Conservation (phyloP, 2,888 invertebrate genomes). For the Thymelicus sylvestris region DNA sequence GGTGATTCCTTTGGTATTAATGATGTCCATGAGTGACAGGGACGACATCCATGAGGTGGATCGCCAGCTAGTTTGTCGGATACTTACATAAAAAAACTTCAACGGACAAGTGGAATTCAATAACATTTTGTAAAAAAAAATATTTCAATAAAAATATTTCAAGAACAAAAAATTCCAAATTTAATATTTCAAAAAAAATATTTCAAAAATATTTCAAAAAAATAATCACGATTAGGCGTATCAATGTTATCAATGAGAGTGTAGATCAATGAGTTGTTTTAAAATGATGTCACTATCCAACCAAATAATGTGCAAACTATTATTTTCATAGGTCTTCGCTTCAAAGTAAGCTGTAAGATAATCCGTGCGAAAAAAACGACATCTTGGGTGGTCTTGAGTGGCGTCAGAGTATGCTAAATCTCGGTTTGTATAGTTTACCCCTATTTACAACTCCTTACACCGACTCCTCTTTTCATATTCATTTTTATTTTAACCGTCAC, state of each 20-base stretch:
- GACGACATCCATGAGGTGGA: too few relatives aligned
- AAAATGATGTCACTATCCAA: conserved; percentile 22
- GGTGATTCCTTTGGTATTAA: too few relatives aligned
- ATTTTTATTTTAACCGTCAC: not conserved
- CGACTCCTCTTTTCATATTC: conserved; percentile 42
- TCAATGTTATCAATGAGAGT: not conserved
- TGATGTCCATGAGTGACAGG: too few relatives aligned
- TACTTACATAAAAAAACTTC: too few relatives aligned
- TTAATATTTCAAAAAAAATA: too few relatives aligned
- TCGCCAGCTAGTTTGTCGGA: too few relatives aligned
- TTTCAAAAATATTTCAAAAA: too few relatives aligned
- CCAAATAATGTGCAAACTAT: conserved; percentile 43
- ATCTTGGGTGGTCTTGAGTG: conserved; percentile 79
- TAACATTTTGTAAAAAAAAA: too few relatives aligned
- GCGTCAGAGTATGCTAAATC: conserved; percentile 75
- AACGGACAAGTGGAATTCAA: too few relatives aligned
- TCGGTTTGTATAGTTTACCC: conserved; percentile 64
- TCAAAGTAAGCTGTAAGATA: conserved; percentile 68
- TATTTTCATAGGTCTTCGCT: conserved; percentile 61
- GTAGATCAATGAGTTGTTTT: conserved; percentile 14
- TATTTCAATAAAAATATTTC: too few relatives aligned
- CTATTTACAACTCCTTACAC: conserved; percentile 1
- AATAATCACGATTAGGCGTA: too few relatives aligned
- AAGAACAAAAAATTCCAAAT: too few relatives aligned
- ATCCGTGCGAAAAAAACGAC: conserved; percentile 68